phyloP scores from a whole-genome alignment of 1,140 invertebrate species.

The Luehdorfia chinensis region DNA sequence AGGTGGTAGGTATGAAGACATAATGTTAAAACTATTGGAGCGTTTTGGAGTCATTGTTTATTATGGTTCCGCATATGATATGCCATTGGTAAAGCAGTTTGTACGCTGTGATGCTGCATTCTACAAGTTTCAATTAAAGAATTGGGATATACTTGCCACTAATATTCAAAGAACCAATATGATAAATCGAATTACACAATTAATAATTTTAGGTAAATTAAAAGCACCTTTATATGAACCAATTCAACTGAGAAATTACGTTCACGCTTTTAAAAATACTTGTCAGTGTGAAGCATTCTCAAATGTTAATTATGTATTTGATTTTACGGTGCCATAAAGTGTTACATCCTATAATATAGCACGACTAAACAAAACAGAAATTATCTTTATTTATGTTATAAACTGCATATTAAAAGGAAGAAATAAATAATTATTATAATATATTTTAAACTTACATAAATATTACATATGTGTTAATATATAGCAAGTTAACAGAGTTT shows the following conservation, averaged over 20 bases:
- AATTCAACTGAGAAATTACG: slow-evolving; percentile 84
- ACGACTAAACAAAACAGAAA: neutral
- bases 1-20: slow-evolving; percentile 92
- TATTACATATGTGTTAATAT: no score
- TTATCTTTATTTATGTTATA: no score
- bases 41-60: slow-evolving; percentile 89
- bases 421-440: no score
- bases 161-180: slow-evolving; percentile 81
- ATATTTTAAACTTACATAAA: no score
- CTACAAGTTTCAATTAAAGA: slow-evolving; percentile 93
- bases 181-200: slow-evolving; percentile 84
- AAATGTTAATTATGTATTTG: slow-evolving; percentile 84
- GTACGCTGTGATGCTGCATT: slow-evolving; percentile 93
- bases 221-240: slow-evolving; percentile 83
- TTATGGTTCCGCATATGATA: slow-evolving; percentile 95
- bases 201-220: slow-evolving; percentile 84
- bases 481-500: no score
- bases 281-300: slow-evolving; percentile 81
- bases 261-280: slow-evolving; percentile 84
- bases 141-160: slow-evolving; percentile 82
- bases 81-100: slow-evolving; percentile 89
- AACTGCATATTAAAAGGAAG: no score
- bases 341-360: neutral
- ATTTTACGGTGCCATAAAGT: slow-evolving; percentile 73
- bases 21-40: slow-evolving; percentile 85